Base-by-base conservation (phyloP, 2,888 invertebrate genomes). In the Aplocera efformata region DNA sequence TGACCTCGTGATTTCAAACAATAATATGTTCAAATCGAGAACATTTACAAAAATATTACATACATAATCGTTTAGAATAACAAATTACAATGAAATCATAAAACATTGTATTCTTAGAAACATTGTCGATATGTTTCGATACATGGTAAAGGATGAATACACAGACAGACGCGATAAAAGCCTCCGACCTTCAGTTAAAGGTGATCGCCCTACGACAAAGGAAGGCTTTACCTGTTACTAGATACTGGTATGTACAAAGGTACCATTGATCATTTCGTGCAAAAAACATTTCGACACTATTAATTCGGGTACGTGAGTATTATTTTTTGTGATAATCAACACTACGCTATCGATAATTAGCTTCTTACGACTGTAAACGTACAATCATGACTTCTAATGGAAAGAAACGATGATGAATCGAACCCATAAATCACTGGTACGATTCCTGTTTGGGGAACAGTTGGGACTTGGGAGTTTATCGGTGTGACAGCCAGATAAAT, bases 161-260 rank as follows among this genome's bases (percentile, higher is more conserved):
- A 44, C 40, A 44, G 38, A 44, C 40, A 44, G 38, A 38, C 38
- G 44, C 42, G 55, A 65, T 58, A 65, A 60, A 56, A 53, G 53
- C 39, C 42, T 45, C 32, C 61, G 64, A 64, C 68, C 69, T 68
- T 73, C 72, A 52, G 43, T 48, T 42, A 38, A 60, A 70, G 73
- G 69, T 73, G 67, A 75, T 67, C 63, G 75, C 53, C 71, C 75
- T 58, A 53, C 53, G 54, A 72, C 72, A 71, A 72, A 72, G 60
- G 56, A 59, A 53, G 58, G 47, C 56, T 48, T 58, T 53, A 52
- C 50, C 50, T 48, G 58, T 48, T 50, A 52, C 53, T 53, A 51
- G 50, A 52, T 50, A 56, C 39, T 29, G 30, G 34, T 47, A 46
- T 31, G 40, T 47, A 38, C 28, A 24, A 49, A 49, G 47, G 46